Evolutionary conservation across 2,888 invertebrate species (phyloP).

Genomic region (Synergus japonicus): DNA sequence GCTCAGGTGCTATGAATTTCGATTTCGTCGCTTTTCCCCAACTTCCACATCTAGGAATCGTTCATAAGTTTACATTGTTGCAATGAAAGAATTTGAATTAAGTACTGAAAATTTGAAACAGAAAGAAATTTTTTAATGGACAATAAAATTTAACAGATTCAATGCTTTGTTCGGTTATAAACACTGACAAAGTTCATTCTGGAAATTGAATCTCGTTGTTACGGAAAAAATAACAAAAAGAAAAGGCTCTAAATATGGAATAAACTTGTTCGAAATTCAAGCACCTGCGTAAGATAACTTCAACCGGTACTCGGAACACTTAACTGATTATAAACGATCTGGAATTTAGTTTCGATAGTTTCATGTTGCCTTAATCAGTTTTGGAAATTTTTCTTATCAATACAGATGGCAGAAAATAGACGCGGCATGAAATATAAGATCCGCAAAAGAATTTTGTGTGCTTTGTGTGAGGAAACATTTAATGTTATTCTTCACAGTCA

Average conservation of each 20-base stretch:
- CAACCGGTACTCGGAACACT: constrained; percentile 6
- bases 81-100: constrained; percentile 39
- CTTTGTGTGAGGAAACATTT: not conserved
- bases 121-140: constrained; percentile 17
- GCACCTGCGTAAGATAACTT: constrained; percentile 29
- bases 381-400: not conserved
- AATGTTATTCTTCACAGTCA: constrained; percentile 26
- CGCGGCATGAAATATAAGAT: not conserved
- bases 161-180: not conserved
- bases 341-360: constrained; percentile 12
- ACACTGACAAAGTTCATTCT: not conserved
- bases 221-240: not conserved
- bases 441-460: not conserved
- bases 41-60: constrained; percentile 14
- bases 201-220: not conserved
- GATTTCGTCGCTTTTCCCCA: constrained; percentile 23
- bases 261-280: constrained; percentile 39
- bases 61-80: constrained; percentile 34
- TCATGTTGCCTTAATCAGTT: not conserved
- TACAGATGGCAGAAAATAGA: constrained; percentile 20
- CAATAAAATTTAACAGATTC: not conserved
- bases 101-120: constrained; percentile 31
- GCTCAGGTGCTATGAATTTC: constrained; percentile 38
- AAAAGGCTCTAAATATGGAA: constrained; percentile 1
- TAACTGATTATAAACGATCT: constrained; percentile 13